Evolutionary conservation across 2,888 invertebrate species (phyloP), one percentile per base, ranked within the genome.

Genomic region (Eledona agricola): DNA sequence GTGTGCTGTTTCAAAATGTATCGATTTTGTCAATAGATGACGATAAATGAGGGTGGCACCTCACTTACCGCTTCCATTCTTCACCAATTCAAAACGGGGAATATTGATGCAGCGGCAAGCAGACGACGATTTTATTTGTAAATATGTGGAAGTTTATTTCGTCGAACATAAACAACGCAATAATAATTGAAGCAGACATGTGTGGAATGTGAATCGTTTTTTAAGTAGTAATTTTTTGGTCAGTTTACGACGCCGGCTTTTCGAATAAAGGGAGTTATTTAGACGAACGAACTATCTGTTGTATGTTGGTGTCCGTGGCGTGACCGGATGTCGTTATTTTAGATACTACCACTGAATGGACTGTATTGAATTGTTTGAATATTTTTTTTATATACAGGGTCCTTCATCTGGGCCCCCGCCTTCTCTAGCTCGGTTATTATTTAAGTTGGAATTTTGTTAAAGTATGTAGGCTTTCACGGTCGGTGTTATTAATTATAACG

Each of bases 101-200:
- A n/a, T n/a, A n/a, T n/a, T n/a, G n/a, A n/a, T n/a, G n/a, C n/a
- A n/a, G n/a, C n/a, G n/a, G n/a, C n/a, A 15, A 34, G 13, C 25
- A 12, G 20, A 32, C 28, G 38, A 32, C 37, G 26, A 29, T 38
- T 51, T 51, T 51, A 51, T 51, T 43, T 51, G 43, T 51, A 43
- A 43, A 35, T 15, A 35, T 43, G 34, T 43, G 35, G n/a, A n/a
- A n/a, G n/a, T n/a, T n/a, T n/a, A n/a, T n/a, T n/a, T n/a, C n/a
- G n/a, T n/a, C n/a, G n/a, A n/a, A n/a, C n/a, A 25, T 49, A 38
- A 49, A 49, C 49, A 49, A 49, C 40, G n/a, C n/a, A 38, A 49
- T 19, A 40, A 40, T 17, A 31, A 29, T 38, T 29, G 29, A 15
- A 25, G 23, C 22, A 37, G 29, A 17, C 42, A 25, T 22, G 7